Percentiles rank a stretch among this genome's conserved stretches.
These are phyloP conservation scores for Lasius platythorax DNA, from an alignment of 2,888 invertebrate species.

Conservation along the genomic window DNA sequence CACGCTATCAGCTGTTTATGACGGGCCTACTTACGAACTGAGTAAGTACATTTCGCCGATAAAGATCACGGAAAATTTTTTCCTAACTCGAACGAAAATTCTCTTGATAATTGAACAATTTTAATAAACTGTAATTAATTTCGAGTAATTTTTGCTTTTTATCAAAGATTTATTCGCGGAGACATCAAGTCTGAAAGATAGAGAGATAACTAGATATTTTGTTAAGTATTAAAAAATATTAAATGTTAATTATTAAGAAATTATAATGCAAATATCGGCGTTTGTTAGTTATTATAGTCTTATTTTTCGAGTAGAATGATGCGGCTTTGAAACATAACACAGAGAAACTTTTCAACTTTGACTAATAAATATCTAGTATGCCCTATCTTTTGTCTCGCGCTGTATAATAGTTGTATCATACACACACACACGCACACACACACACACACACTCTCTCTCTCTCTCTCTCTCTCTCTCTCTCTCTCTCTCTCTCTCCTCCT, in stretches of 20 bases:
- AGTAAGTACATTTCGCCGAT: conserved; percentile 49
- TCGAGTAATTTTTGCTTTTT: not conserved
- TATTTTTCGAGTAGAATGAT: not conserved
- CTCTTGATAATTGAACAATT: not conserved
- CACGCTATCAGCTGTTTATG: conserved; percentile 40
- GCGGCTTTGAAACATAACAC: not conserved
- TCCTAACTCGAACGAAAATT: not conserved
- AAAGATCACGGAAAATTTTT: not conserved
- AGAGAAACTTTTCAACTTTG: conserved; percentile 6
- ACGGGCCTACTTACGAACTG: conserved; percentile 60
- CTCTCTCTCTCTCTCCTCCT: no score
- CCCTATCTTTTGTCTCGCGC: not conserved
- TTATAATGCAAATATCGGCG: not conserved
- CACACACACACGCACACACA: not conserved
- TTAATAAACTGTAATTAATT: conserved; percentile 17
- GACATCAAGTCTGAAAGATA: not conserved
- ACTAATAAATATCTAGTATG: conserved; percentile 34
- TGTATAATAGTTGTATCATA: conserved; percentile 4
- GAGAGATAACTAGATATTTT: not conserved
- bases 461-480: not conserved
- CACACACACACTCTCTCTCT: not conserved
- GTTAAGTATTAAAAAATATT: not conserved
- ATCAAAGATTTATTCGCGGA: not conserved
- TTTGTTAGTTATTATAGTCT: not conserved
- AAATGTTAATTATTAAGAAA: not conserved